These are phyloP conservation scores for Campylomormyrus numenius DNA, from an alignment of 2,113 vertebrate species.

Conservation along the genomic window DNA sequence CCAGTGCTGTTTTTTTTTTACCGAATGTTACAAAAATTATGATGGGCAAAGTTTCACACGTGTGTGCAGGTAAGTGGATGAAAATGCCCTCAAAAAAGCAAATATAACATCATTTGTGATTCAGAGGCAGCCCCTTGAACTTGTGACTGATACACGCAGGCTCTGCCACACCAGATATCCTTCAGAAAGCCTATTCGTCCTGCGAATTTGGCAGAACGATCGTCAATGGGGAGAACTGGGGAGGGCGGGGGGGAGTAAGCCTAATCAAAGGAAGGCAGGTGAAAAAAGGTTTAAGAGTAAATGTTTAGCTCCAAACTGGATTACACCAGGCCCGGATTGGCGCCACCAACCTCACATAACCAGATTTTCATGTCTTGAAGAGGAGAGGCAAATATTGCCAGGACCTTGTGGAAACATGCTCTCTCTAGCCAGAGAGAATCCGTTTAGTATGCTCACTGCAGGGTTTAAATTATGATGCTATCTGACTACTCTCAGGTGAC, in stretches of 20 bases:
- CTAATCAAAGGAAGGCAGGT: constrained; percentile 14
- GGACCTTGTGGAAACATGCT: constrained; percentile 17
- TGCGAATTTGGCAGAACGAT: constrained; percentile 30
- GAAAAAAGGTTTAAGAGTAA: constrained; percentile 14
- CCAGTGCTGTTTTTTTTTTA: not conserved
- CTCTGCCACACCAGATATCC: constrained; percentile 3
- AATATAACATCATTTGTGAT: not conserved
- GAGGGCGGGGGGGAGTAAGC: not conserved
- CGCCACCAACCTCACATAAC: constrained; percentile 22
- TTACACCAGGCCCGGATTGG: constrained; percentile 20
- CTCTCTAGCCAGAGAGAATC: constrained; percentile 14
- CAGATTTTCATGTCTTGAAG: constrained; percentile 29
- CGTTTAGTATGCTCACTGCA: constrained; percentile 42
- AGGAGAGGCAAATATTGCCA: constrained; percentile 18
- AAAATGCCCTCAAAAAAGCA: not conserved
- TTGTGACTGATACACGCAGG: constrained; percentile 20
- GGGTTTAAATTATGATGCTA: constrained; percentile 44
- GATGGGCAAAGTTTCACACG: not conserved
- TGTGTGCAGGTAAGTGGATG: not conserved
- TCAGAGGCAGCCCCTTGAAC: not conserved
- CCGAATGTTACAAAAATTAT: not conserved
- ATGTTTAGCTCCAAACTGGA: constrained; percentile 30
- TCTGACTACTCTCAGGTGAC: constrained; percentile 49
- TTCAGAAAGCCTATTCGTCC: constrained; percentile 28
- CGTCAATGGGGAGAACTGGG: constrained; percentile 21